Evolutionary conservation across 64 coral and sea anemone species (phyloP).

Genomic region (Stylophora pistillata): DNA sequence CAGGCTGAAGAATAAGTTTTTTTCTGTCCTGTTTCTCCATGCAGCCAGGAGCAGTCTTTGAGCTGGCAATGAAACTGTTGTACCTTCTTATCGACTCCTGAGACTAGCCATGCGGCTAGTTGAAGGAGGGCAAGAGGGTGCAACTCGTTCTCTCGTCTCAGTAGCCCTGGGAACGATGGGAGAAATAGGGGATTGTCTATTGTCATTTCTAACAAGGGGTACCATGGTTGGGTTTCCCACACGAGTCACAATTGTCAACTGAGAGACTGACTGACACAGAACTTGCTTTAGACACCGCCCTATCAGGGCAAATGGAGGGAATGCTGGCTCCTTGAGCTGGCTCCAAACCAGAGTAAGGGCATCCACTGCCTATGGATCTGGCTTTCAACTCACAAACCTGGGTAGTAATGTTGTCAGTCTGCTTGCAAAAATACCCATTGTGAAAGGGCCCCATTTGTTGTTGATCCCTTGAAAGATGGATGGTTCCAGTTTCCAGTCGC

Average conservation of each 20-base stretch:
- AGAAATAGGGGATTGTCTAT: conserved; percentile 31
- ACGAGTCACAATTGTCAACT: conserved; percentile 36
- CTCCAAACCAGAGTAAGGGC: conserved; percentile 18
- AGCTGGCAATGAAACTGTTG: conserved; percentile 44
- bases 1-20: no score
- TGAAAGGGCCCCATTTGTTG: no score
- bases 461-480: no score
- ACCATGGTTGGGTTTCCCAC: conserved; percentile 59
- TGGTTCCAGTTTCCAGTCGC: no score
- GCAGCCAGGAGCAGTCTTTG: conserved; percentile 32
- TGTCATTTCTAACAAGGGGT: conserved; percentile 42
- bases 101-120: conserved; percentile 49
- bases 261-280: not conserved
- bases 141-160: conserved; percentile 12
- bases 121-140: conserved; percentile 57
- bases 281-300: conserved; percentile 4
- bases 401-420: no score
- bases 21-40: conserved; percentile 32
- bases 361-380: no score
- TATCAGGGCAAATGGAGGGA: conserved; percentile 67
- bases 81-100: conserved; percentile 1
- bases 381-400: no score
- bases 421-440: no score
- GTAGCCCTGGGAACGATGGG: conserved; percentile 30
- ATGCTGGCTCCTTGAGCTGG: conserved; percentile 20